phyloP scores from a whole-genome alignment of 2,888 invertebrate species.

The Dicranocentrus wangi region DNA sequence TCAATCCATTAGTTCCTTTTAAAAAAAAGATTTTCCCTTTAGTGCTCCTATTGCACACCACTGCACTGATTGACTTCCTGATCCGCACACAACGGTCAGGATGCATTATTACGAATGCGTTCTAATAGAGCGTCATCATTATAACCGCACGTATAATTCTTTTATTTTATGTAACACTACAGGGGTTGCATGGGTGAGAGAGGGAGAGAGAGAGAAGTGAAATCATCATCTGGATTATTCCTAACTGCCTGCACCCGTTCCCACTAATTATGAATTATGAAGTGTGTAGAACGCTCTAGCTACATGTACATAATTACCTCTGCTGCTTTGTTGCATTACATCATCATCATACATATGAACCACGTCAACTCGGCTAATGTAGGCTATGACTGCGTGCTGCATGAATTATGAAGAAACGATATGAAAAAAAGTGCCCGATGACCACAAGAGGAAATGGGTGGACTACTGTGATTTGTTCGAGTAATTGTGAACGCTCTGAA shows the following conservation, averaged over 20 bases:
- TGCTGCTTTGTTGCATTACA: neutral
- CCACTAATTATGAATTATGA: conserved; percentile 51
- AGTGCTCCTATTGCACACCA: neutral
- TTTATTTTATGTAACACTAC: conserved; percentile 5
- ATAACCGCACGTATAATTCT: conserved; percentile 30
- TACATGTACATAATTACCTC: neutral
- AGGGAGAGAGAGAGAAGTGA: conserved; percentile 23
- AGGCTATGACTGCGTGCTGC: neutral
- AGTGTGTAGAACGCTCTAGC: too few species aligned
- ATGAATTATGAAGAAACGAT: neutral
- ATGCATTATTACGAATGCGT: conserved; percentile 2
- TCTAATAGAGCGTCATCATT: conserved; percentile 9
- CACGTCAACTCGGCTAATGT: neutral
- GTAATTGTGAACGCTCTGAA: conserved; percentile 31
- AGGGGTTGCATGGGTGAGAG: neutral
- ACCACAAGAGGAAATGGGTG: conserved; percentile 24
- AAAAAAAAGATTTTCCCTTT: conserved; percentile 13
- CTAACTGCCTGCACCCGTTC: conserved; percentile 38
- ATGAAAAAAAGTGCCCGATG: conserved; percentile 7
- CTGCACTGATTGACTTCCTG: conserved; percentile 57
- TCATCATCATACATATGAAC: neutral
- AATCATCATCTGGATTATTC: conserved; percentile 32
- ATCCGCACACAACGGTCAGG: conserved; percentile 35
- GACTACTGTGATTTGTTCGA: conserved; percentile 24
- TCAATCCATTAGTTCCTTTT: too few species aligned